Percentiles rank a stretch among this genome's conserved stretches.
phyloP scores from a whole-genome alignment of 2,888 invertebrate genomes.

The Cephus pulcher region DNA sequence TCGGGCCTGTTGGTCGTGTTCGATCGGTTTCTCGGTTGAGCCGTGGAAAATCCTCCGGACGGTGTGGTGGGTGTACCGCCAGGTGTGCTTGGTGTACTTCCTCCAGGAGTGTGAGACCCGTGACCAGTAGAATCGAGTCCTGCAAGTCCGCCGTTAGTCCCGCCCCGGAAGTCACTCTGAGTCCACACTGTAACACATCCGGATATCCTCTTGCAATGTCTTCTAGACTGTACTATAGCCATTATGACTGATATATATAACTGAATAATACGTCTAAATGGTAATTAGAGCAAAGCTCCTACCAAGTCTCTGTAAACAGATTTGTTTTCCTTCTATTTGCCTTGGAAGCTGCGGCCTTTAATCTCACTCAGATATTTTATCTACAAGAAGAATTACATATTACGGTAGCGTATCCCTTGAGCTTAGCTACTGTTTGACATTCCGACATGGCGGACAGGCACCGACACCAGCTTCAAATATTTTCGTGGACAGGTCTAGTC shows the following conservation, averaged over 20 bases:
- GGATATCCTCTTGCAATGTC: constrained; percentile 50
- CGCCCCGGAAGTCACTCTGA: constrained; percentile 89
- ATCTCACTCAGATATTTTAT: not conserved
- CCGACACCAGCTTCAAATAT: not conserved
- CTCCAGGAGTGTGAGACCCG: constrained; percentile 61
- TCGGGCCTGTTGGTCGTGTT: constrained; percentile 55
- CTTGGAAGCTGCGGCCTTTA: not conserved
- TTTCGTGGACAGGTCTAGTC: not conserved
- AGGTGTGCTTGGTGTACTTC: constrained; percentile 76
- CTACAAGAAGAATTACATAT: not conserved
- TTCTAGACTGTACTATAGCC: constrained; percentile 36
- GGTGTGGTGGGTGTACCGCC: constrained; percentile 62
- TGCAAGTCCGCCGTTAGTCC: constrained; percentile 76
- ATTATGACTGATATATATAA: not conserved
- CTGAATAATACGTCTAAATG: not conserved
- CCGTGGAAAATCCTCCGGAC: constrained; percentile 58
- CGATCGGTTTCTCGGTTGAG: constrained; percentile 67
- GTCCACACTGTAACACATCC: constrained; percentile 83
- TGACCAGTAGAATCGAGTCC: constrained; percentile 69
- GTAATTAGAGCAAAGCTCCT: not conserved
- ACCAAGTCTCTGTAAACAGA: not conserved
- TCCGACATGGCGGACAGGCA: not conserved
- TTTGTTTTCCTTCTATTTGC: not conserved
- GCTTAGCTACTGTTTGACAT: not conserved
- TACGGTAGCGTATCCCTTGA: not conserved